Evolutionary conservation across 2,888 invertebrate species (phyloP).

Genomic region (Drosophila histrio): DNA sequence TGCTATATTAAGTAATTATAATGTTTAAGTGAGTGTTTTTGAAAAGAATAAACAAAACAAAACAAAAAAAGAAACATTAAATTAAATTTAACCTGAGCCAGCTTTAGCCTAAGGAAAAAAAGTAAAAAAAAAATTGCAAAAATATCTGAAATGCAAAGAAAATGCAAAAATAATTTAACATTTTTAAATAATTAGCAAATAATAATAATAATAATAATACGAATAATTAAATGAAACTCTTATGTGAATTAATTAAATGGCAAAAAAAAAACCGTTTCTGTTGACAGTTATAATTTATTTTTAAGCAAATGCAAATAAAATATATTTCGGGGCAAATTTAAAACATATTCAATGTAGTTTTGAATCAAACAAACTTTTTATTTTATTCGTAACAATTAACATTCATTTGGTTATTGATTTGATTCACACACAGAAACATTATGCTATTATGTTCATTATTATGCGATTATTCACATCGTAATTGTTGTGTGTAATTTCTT

Average conservation of each 20-base stretch:
- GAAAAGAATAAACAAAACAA: neutral
- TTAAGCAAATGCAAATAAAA: conserved; percentile 58
- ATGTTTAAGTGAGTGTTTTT: conserved; percentile 29
- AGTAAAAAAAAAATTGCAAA: conserved; percentile 11
- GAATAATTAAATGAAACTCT: conserved; percentile 14
- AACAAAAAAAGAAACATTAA: conserved; percentile 15
- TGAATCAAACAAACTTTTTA: conserved; percentile 18
- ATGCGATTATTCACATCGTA: neutral
- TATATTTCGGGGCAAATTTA: conserved; percentile 34
- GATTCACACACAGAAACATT: conserved; percentile 20
- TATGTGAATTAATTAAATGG: conserved; percentile 43
- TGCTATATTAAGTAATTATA: conserved; percentile 60
- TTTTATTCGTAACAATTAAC: conserved; percentile 49
- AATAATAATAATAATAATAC: conserved; percentile 14
- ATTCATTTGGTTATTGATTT: conserved; percentile 29
- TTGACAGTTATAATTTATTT: conserved; percentile 57
- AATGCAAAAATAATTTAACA: conserved; percentile 32
- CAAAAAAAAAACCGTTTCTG: conserved; percentile 34
- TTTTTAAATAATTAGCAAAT: conserved; percentile 43
- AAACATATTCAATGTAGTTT: neutral
- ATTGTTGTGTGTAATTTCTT: conserved; percentile 20
- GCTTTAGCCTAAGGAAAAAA: conserved; percentile 53
- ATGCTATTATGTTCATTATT: no score
- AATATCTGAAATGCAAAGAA: conserved; percentile 28
- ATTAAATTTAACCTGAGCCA: conserved; percentile 30